Percentiles rank a stretch among this genome's conserved stretches.
Evolutionary conservation across 2,888 invertebrate genomes (phyloP).

Genomic region (Gisinianus flammeolus): DNA sequence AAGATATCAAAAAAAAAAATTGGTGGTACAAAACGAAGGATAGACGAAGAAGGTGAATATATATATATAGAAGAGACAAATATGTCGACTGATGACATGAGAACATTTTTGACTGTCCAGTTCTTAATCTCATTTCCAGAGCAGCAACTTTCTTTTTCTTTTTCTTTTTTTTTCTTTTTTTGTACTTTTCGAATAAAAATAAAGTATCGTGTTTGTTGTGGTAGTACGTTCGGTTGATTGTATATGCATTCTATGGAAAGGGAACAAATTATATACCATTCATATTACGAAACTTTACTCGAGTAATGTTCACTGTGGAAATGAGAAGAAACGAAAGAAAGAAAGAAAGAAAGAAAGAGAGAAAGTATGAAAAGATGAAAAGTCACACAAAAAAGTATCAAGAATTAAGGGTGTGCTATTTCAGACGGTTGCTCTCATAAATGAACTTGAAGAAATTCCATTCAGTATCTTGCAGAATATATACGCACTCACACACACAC

Average conservation of each 20-base stretch:
- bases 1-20: background rate
- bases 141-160: background rate
- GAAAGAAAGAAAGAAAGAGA: background rate
- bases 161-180: too few species aligned
- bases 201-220: background rate
- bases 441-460: conserved; percentile 32
- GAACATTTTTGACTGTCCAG: background rate
- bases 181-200: background rate
- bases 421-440: conserved; percentile 23
- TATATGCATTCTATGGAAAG: background rate
- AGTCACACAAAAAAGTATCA: conserved; percentile 7
- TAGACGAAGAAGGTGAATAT: background rate
- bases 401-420: conserved; percentile 27
- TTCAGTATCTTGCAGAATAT: conserved; percentile 1
- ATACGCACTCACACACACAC: too few species aligned
- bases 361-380: background rate
- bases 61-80: background rate
- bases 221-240: background rate
- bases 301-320: background rate
- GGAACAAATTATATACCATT: background rate
- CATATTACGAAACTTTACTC: background rate
- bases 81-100: background rate
- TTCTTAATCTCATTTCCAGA: background rate
- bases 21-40: background rate
- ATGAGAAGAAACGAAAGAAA: background rate